phyloP scores from a whole-genome alignment of 2,888 invertebrate genomes.

The Drosophila glabriapex region DNA sequence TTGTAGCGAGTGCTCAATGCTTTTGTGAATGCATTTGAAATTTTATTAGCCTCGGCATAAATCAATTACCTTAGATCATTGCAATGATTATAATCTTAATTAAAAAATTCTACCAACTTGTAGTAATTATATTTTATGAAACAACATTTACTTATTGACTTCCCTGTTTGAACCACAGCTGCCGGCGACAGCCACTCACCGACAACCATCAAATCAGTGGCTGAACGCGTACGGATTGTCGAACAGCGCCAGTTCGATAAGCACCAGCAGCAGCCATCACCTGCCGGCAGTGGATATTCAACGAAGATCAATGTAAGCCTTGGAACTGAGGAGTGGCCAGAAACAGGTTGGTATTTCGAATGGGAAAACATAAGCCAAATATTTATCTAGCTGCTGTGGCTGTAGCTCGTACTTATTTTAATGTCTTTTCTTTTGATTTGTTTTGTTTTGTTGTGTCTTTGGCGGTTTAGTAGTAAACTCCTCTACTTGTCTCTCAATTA shows the following conservation, averaged over 20 bases:
- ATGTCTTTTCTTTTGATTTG: conserved; percentile 41
- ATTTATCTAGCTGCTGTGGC: conserved; percentile 49
- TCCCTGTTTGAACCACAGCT: conserved; percentile 5
- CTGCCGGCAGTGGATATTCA: conserved; percentile 86
- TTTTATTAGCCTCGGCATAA: conserved; percentile 1
- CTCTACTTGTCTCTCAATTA: conserved; percentile 69
- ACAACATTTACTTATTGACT: conserved; percentile 26
- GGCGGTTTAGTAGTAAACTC: conserved; percentile 67
- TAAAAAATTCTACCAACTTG: conserved; percentile 10
- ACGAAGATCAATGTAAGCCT: conserved; percentile 87
- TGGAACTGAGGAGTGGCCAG: conserved; percentile 77
- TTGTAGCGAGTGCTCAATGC: no score
- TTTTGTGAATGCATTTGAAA: background rate
- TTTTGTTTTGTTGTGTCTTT: conserved; percentile 71
- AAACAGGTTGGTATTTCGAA: conserved; percentile 76
- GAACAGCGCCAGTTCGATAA: conserved; percentile 83
- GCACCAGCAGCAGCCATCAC: conserved; percentile 48
- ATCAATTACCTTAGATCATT: conserved; percentile 2
- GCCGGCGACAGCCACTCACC: conserved; percentile 38
- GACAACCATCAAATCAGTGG: conserved; percentile 82
- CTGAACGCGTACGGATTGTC: conserved; percentile 86
- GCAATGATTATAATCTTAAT: conserved; percentile 9
- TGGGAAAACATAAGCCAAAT: conserved; percentile 16
- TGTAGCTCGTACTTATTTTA: conserved; percentile 59
- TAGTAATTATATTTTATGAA: conserved; percentile 15